Percentiles rank a stretch among this genome's conserved stretches.
These are phyloP conservation scores for Apostichopus japonicus DNA, from an alignment of 35 echinoderm and acorn worm species.

Conservation along the genomic window DNA sequence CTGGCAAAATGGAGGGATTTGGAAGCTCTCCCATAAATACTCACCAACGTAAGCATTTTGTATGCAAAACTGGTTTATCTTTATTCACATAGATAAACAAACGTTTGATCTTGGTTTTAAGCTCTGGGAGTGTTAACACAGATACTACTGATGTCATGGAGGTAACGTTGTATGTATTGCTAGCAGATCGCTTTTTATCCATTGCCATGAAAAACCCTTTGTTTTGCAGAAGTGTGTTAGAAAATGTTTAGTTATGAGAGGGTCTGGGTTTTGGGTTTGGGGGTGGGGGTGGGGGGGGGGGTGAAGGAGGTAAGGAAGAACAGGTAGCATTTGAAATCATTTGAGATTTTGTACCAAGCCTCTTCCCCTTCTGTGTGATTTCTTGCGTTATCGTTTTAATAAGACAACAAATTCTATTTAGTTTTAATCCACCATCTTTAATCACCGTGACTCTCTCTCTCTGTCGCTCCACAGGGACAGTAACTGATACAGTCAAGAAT, in stretches of 20 bases:
- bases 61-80: no score
- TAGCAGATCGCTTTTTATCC: not conserved
- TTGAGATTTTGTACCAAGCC: no score
- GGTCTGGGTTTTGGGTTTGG: no score
- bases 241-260: no score
- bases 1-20: constrained; percentile 29
- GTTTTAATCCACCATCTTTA: no score
- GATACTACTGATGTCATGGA: not conserved
- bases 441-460: not conserved
- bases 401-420: no score
- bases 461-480: not conserved
- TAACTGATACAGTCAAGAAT: not conserved
- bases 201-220: not conserved
- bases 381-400: not conserved
- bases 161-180: not conserved
- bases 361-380: no score
- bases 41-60: not conserved
- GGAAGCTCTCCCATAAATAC: not conserved
- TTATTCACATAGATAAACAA: not conserved
- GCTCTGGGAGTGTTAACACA: not conserved
- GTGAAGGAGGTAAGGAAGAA: no score
- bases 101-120: not conserved
- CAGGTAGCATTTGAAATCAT: no score
- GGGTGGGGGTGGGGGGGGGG: no score
- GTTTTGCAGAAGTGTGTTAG: no score